Base-by-base conservation (phyloP, 53 echinoderm and acorn worm species). In the Zoroaster sp. region DNA sequence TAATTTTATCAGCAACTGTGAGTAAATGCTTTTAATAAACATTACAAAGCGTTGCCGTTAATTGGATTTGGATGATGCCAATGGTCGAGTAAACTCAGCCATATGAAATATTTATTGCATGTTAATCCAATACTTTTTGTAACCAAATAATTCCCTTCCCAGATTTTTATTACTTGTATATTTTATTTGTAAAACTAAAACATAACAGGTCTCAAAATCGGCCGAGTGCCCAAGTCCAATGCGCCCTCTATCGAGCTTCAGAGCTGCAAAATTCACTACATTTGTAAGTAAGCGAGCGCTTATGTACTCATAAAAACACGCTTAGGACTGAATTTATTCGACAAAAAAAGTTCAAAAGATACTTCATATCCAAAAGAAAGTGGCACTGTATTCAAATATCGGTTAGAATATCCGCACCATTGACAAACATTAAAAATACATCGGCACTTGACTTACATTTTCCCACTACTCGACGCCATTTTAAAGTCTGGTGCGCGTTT, bases 401-500 rank as follows among this genome's bases (percentile, higher is more conserved):
- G 6, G 71, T 15, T 71, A 35, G 49, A 10, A 10, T 10, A 10
- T 8, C 2, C 20, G 42, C 17, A 40, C 17, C 18, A 2, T 17
- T 9, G 21, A 63, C 8, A 63, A 74, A 74, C 21, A 12, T 37
- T n/a, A 8, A 74, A 37, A 40, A 40, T 40, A 23, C 17, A 40
- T 70, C 35, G 71, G 3, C 36, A 21, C 3, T 49, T 51, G 28
- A 70, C 85, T 85, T 70, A 85, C 85, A 69, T 70, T 35, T 85
- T 85, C 18, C 85, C 70, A 36, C 85, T 51, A 70, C 47, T 85
- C 10, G 85, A 46, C 70, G 25, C 85, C 85, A 85, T 85, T 8
- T 49, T 85, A 51, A 35, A 85, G 38, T 35, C 85, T 85, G 85
- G 85, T 71, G 46, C 85, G 25, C 11, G 7, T 1, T 35, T 12